Evolutionary conservation across 2,113 vertebrate genomes (phyloP).

Genomic region (Paratilapia polleni): DNA sequence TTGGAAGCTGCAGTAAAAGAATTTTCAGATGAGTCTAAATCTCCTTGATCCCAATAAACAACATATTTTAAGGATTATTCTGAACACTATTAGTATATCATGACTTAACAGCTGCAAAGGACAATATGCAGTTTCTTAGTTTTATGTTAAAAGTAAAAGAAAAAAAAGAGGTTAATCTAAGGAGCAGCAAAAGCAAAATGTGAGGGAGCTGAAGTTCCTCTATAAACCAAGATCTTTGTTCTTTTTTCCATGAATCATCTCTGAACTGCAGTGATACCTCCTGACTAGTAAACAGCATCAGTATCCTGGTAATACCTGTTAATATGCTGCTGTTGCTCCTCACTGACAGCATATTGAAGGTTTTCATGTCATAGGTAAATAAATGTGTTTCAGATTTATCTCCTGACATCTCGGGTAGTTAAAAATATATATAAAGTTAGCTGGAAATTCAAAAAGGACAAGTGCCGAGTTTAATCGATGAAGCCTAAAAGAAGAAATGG

Average conservation of each 20-base stretch:
- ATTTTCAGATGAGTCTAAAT: no score
- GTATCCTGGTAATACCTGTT: not conserved
- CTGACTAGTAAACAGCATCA: fast-evolving
- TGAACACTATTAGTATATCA: not conserved
- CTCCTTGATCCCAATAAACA: not conserved
- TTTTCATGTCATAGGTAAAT: not conserved
- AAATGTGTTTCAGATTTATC: not conserved
- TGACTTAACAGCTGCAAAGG: not conserved
- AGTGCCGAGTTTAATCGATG: fast-evolving
- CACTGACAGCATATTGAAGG: not conserved
- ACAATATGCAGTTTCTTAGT: not conserved
- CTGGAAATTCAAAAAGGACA: not conserved
- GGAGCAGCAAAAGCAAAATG: not conserved
- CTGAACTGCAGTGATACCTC: not conserved
- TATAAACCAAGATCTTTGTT: not conserved
- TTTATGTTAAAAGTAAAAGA: not conserved
- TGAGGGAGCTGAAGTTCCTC: not conserved
- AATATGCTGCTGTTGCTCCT: not conserved
- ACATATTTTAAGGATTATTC: not conserved
- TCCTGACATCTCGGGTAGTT: no score
- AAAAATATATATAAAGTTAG: no score
- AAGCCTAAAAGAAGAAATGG: not conserved
- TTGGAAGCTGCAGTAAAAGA: not conserved
- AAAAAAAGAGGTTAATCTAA: not conserved
- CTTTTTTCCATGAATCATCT: not conserved